Percentiles rank a stretch among this genome's conserved stretches.
Conservation (phyloP, 2,888 invertebrate genomes). For the Tenodera sinensis region DNA sequence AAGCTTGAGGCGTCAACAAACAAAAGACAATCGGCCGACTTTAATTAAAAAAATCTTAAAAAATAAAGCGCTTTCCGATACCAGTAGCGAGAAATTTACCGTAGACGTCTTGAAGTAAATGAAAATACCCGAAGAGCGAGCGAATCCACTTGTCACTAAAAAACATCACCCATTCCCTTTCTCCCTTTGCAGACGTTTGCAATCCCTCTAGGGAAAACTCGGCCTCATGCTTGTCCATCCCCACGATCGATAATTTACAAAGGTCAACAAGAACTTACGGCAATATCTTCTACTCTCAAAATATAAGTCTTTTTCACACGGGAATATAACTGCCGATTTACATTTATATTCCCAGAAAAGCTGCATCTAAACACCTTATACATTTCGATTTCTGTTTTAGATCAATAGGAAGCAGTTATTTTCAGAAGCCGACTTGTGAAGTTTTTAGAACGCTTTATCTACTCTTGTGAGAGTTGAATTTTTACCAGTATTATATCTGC, state of each 20-base stretch:
- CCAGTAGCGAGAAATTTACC: not conserved
- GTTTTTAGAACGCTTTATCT: no score
- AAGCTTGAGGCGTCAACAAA: not conserved
- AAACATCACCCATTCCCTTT: not conserved
- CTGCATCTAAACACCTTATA: no score
- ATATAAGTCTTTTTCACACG: not conserved
- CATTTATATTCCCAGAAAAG: no score
- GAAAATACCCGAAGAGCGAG: not conserved
- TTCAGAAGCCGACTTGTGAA: no score
- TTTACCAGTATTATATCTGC: no score
- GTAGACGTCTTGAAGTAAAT: not conserved
- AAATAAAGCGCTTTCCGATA: not conserved
- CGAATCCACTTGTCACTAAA: not conserved
- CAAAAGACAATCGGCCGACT: not conserved
- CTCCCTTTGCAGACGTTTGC: not conserved
- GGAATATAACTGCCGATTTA: no score
- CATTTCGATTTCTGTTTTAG: no score
- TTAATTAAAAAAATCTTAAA: not conserved
- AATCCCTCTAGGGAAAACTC: not conserved
- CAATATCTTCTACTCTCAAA: not conserved
- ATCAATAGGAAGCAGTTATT: no score
- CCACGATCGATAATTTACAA: not conserved
- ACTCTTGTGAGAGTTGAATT: no score
- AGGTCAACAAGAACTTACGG: not conserved
- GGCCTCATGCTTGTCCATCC: no score